Evolutionary conservation across 2,888 invertebrate genomes (phyloP).

Genomic region (Spodoptera exigua): DNA sequence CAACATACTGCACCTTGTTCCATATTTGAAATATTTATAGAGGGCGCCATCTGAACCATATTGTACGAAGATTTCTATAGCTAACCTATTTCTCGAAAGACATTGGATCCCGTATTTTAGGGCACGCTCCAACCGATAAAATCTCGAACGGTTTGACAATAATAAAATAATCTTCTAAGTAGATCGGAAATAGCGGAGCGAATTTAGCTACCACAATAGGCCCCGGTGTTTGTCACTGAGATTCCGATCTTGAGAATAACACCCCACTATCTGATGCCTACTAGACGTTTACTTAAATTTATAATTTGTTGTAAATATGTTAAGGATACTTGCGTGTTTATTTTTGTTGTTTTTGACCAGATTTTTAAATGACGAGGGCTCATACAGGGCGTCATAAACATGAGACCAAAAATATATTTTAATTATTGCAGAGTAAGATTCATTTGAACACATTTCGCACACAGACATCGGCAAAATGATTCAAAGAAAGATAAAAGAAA

Average conservation of each 20-base stretch:
- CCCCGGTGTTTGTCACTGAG: slow-evolving; percentile 82
- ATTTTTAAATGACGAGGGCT: not conserved
- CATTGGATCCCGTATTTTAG: slow-evolving; percentile 49
- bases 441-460: slow-evolving; percentile 35
- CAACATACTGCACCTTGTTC: too few relatives aligned
- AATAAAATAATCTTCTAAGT: slow-evolving; percentile 83
- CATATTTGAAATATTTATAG: too few relatives aligned
- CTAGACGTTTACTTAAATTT: slow-evolving; percentile 77
- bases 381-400: too few relatives aligned
- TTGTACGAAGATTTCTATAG: not conserved
- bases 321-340: slow-evolving; percentile 21
- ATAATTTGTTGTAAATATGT: slow-evolving; percentile 52
- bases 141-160: slow-evolving; percentile 77
- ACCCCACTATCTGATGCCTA: slow-evolving; percentile 81
- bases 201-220: slow-evolving; percentile 87
- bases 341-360: not conserved
- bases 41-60: too few relatives aligned
- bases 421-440: slow-evolving; percentile 39
- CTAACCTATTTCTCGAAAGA: slow-evolving; percentile 40
- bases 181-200: slow-evolving; percentile 87
- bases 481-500: slow-evolving; percentile 37
- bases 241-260: slow-evolving; percentile 81
- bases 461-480: slow-evolving; percentile 38
- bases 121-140: slow-evolving; percentile 63
- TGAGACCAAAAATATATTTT: slow-evolving; percentile 17